Conservation (phyloP, 1,140 invertebrate genomes). For the Philopotamus ludificatus region DNA sequence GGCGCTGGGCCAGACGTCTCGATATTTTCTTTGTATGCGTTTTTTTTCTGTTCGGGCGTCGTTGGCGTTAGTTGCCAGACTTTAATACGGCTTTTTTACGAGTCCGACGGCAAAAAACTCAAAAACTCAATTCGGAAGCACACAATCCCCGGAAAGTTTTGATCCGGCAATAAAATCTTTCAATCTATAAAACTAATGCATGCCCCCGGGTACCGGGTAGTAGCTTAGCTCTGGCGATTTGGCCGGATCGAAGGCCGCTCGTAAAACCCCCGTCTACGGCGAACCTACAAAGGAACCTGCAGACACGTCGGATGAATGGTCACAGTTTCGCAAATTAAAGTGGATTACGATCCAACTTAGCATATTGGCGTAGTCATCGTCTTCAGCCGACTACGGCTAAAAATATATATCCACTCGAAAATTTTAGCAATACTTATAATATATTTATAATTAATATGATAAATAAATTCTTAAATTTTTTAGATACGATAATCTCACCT, state of each 20-base stretch:
- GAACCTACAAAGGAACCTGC: too few relatives aligned
- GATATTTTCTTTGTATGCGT: background rate
- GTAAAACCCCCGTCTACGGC: too few relatives aligned
- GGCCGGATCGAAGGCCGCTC: constrained; percentile 17
- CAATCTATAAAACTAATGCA: constrained; percentile 41
- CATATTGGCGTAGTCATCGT: too few relatives aligned
- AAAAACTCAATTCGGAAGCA: constrained; percentile 30
- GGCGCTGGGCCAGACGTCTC: background rate
- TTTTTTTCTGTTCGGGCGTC: constrained; percentile 7
- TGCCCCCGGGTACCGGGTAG: constrained; percentile 2
- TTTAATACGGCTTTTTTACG: constrained; percentile 31
- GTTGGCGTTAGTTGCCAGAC: background rate
- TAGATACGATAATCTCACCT: too few relatives aligned
- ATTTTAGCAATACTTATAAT: too few relatives aligned
- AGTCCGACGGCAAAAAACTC: constrained; percentile 24
- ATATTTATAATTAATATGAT: too few relatives aligned
- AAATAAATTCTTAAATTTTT: too few relatives aligned
- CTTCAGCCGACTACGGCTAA: too few relatives aligned
- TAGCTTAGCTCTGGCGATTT: constrained; percentile 18
- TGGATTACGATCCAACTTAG: too few relatives aligned
- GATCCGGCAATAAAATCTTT: constrained; percentile 39
- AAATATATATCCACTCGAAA: too few relatives aligned
- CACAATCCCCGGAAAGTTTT: constrained; percentile 31
- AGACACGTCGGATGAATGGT: too few relatives aligned
- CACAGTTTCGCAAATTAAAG: background rate